phyloP scores from a whole-genome alignment of 2,888 invertebrate species.

The Monopis laevigella region DNA sequence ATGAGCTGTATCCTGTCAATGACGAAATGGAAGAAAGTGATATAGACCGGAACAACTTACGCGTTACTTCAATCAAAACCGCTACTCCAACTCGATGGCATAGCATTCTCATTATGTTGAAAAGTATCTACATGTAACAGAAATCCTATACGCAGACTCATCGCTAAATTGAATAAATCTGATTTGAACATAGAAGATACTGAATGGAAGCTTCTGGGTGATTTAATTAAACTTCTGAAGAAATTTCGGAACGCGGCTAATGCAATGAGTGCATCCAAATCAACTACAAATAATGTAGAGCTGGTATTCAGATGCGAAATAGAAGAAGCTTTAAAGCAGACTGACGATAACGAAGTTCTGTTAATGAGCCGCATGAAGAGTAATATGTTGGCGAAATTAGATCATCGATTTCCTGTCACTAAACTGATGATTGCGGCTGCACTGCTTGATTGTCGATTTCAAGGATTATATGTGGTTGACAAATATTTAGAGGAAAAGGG shows the following conservation, averaged over 20 bases:
- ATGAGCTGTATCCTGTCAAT: too few species aligned
- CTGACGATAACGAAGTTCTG: too few species aligned
- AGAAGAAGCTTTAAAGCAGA: conserved; percentile 5
- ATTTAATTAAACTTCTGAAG: conserved; percentile 9
- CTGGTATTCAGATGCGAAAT: conserved; percentile 7
- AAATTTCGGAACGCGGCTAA: conserved; percentile 4
- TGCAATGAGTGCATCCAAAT: conserved; percentile 1
- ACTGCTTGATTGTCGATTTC: too few species aligned
- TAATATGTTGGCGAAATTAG: conserved; percentile 13
- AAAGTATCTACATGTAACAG: neutral
- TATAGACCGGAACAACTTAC: too few species aligned
- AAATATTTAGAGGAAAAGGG: too few species aligned
- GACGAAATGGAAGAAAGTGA: too few species aligned
- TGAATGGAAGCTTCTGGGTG: neutral
- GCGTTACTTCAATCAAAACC: too few species aligned
- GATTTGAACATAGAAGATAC: neutral
- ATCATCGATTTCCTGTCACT: conserved; percentile 16
- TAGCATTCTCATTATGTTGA: too few species aligned
- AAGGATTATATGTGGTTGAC: too few species aligned
- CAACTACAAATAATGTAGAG: conserved; percentile 2
- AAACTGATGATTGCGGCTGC: too few species aligned
- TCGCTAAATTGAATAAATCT: neutral
- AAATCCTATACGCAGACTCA: neutral
- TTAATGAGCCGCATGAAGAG: conserved; percentile 17
- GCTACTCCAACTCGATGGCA: too few species aligned